Evolutionary conservation across 2,797 vertebrate species (phyloP).

Genomic region (Picus viridis): DNA sequence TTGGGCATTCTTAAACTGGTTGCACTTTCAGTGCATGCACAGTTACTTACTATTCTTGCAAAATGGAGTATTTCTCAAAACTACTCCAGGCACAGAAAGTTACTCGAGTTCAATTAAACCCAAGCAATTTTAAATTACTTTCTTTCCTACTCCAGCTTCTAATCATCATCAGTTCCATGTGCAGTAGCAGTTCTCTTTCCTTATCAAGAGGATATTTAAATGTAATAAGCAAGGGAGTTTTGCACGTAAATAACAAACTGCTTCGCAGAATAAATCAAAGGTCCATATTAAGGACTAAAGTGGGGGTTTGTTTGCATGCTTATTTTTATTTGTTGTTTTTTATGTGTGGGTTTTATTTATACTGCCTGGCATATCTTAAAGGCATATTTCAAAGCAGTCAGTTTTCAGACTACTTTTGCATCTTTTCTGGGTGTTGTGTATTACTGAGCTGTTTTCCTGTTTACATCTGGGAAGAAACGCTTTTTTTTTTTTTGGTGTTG

Average conservation of each 20-base stretch:
- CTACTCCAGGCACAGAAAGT: neutral
- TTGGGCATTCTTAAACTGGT: neutral
- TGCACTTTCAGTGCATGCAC: neutral
- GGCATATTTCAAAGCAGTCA: neutral
- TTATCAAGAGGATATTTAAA: neutral
- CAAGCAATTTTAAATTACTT: neutral
- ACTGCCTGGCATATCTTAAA: neutral
- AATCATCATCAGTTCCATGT: neutral
- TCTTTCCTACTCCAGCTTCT: neutral
- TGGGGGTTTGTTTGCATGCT: neutral
- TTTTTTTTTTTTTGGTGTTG: neutral
- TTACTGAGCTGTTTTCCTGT: neutral
- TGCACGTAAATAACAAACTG: neutral
- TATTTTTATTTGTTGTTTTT: neutral
- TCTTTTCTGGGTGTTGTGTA: neutral
- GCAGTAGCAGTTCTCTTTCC: neutral
- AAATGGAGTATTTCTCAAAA: neutral
- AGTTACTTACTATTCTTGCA: neutral
- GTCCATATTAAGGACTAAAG: neutral
- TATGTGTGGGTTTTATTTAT: neutral
- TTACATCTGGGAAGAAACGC: fast-evolving
- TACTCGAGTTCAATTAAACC: neutral
- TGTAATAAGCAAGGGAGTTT: neutral
- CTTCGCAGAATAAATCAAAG: neutral
- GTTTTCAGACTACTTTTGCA: neutral